Conservation (phyloP, 2,888 invertebrate species). For the Yponomeuta sedellus region DNA sequence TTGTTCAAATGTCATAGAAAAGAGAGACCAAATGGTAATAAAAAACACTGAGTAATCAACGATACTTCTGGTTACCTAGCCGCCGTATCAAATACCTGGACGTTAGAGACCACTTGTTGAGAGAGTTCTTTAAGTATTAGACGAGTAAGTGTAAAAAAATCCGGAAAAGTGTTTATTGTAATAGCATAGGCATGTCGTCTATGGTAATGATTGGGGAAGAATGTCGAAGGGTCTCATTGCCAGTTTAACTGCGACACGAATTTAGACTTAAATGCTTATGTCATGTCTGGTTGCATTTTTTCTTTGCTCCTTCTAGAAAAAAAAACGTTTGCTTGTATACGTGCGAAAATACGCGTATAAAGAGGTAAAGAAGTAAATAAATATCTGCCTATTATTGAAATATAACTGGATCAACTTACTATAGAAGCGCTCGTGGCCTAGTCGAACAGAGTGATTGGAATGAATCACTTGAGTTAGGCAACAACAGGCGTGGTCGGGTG, state of each 20-base stretch:
- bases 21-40: neutral
- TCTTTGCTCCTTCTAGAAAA: too few species aligned
- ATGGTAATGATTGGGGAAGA: slow-evolving; percentile 10
- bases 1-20: neutral
- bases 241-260: slow-evolving; percentile 6
- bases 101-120: neutral
- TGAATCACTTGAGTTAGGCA: too few species aligned
- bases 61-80: neutral
- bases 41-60: neutral
- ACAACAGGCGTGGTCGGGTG: too few species aligned
- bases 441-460: too few species aligned
- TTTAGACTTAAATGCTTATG: neutral
- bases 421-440: too few species aligned
- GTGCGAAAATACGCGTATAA: too few species aligned
- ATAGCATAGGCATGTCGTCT: slow-evolving; percentile 2
- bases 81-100: neutral
- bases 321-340: too few species aligned
- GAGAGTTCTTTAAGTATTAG: neutral
- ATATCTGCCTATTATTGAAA: too few species aligned
- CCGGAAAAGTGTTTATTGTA: slow-evolving; percentile 40
- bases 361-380: too few species aligned
- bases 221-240: slow-evolving; percentile 1
- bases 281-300: too few species aligned
- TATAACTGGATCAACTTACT: too few species aligned
- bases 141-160: slow-evolving; percentile 44